These are phyloP conservation scores for Xiphophorus maculatus DNA, from an alignment of 2,113 vertebrate species.

Conservation along the genomic window DNA sequence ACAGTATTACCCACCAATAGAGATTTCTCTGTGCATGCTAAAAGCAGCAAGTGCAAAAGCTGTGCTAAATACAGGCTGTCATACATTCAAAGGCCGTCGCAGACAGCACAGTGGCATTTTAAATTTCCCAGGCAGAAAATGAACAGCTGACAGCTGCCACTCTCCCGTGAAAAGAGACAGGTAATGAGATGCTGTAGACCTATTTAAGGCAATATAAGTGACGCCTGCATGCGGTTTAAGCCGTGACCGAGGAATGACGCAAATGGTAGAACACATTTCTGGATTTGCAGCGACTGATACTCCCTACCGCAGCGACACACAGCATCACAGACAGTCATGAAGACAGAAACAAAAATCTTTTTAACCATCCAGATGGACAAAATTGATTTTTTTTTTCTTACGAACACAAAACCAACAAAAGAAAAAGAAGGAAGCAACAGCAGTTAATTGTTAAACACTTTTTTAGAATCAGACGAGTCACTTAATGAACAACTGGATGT, in stretches of 20 bases:
- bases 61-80: conserved; percentile 25
- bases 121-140: conserved; percentile 9
- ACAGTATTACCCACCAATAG: conserved; percentile 3
- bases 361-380: neutral
- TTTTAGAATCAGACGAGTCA: too few relatives aligned
- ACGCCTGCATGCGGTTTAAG: conserved; percentile 10
- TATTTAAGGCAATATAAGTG: neutral
- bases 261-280: neutral
- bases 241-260: conserved; percentile 2
- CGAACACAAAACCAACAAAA: neutral
- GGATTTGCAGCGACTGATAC: neutral
- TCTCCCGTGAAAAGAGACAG: neutral
- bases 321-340: neutral
- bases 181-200: conserved; percentile 1
- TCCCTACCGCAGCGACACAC: neutral
- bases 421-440: neutral
- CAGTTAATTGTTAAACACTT: too few relatives aligned
- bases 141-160: neutral
- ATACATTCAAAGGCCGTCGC: neutral
- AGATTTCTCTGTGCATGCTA: neutral
- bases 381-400: neutral
- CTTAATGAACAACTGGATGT: too few relatives aligned
- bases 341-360: neutral
- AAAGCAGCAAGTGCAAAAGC: conserved; percentile 18
- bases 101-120: conserved; percentile 8